A percentile compares a stretch with the other conserved stretches of the same genome.
Evolutionary conservation across 2,113 vertebrate species (phyloP).

Genomic region (Lethenteron reissneri): DNA sequence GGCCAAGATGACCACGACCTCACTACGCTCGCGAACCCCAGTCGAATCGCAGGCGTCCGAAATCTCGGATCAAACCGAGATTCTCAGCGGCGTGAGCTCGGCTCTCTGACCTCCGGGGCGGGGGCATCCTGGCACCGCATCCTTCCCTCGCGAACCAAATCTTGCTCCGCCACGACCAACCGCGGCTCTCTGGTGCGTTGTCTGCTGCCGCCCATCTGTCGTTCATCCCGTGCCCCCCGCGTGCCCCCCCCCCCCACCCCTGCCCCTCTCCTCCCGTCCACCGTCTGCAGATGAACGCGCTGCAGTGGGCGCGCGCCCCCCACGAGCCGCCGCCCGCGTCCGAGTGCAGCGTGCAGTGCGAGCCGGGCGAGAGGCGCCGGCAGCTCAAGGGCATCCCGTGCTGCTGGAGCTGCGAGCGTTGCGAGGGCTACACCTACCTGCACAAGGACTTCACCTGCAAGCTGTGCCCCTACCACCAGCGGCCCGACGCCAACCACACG

Average conservation of each 20-base stretch:
- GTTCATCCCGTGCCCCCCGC: no score
- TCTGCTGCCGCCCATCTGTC: no score
- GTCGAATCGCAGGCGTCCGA: no score
- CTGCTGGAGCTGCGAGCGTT: constrained; percentile 85
- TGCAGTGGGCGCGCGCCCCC: constrained; percentile 60
- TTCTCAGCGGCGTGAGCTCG: no score
- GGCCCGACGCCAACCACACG: constrained; percentile 57
- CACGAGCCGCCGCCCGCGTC: constrained; percentile 25
- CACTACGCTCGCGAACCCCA: no score
- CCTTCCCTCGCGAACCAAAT: no score
- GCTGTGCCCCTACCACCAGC: constrained; percentile 55
- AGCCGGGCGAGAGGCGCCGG: constrained; percentile 57
- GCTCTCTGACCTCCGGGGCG: no score
- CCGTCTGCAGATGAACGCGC: constrained; percentile 40
- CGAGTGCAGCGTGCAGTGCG: constrained; percentile 62
- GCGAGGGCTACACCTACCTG: constrained; percentile 74
- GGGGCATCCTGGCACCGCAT: no score
- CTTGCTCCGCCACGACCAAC: no score
- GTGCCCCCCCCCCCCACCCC: background rate
- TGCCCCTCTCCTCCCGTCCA: background rate
- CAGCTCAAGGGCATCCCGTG: constrained; percentile 67
- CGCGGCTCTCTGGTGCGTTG: no score
- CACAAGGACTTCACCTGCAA: constrained; percentile 59
- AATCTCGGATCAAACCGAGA: no score
- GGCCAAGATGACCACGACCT: no score